Evolutionary conservation across 1,140 invertebrate genomes (phyloP).

Genomic region (Drosophila willistoni): DNA sequence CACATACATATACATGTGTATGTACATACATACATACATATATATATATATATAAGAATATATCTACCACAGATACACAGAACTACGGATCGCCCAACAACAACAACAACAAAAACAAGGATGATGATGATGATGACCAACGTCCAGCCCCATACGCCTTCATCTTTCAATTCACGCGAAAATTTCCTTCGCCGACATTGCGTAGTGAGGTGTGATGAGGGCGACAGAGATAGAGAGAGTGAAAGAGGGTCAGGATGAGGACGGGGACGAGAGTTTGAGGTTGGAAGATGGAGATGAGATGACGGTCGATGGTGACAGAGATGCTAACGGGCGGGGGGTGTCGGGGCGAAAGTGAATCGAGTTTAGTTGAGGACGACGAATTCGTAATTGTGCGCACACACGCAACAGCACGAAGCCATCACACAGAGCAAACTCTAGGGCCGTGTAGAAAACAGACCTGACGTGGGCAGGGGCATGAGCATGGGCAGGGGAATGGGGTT

Average conservation of each 20-base stretch:
- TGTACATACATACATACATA: background rate
- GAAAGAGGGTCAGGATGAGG: conserved; percentile 20
- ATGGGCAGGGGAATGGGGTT: conserved; percentile 7
- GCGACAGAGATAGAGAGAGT: conserved; percentile 16
- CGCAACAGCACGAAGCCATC: conserved; percentile 58
- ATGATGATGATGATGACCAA: conserved; percentile 52
- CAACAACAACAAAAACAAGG: background rate
- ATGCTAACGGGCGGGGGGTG: conserved; percentile 42
- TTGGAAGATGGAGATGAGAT: conserved; percentile 37
- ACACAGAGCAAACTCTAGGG: conserved; percentile 23
- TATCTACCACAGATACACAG: conserved; percentile 19
- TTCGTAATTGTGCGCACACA: conserved; percentile 76
- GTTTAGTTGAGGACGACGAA: conserved; percentile 76
- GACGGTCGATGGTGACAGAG: conserved; percentile 64
- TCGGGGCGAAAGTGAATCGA: conserved; percentile 72
- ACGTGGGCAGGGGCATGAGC: background rate
- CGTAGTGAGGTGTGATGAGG: conserved; percentile 59
- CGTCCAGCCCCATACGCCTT: conserved; percentile 73
- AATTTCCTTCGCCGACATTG: conserved; percentile 69
- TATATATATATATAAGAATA: conserved; percentile 27
- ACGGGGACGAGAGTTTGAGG: background rate
- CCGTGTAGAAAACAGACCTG: conserved; percentile 15
- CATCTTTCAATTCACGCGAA: conserved; percentile 81
- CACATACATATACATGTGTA: conserved; percentile 18
- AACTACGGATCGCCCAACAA: conserved; percentile 26